Evolutionary conservation across 2,113 vertebrate genomes (phyloP).

Genomic region (Vanacampus margaritifer): DNA sequence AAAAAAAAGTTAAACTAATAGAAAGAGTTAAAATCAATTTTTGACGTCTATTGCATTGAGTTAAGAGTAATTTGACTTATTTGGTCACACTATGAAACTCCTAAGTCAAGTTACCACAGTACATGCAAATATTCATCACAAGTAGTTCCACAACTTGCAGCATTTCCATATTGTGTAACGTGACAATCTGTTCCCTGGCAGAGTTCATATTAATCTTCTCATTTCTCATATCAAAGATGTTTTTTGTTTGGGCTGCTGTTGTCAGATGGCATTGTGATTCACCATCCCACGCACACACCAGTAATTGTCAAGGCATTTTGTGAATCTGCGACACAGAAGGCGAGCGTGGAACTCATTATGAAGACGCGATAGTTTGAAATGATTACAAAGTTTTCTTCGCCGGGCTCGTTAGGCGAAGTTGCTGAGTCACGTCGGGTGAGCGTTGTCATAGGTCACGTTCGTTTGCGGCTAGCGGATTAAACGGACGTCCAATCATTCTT

Average conservation of each 20-base stretch:
- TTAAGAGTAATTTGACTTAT: no score
- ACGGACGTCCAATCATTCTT: slow-evolving; percentile 25
- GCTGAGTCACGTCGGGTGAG: slow-evolving; percentile 23
- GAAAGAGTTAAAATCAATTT: no score
- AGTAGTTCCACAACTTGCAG: neutral
- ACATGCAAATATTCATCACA: no score
- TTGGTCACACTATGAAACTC: no score
- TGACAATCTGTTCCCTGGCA: neutral
- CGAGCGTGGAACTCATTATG: slow-evolving; percentile 11
- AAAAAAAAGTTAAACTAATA: no score
- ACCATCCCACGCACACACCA: slow-evolving; percentile 22
- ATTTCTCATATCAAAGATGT: slow-evolving; percentile 32
- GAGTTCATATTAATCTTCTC: slow-evolving; percentile 28
- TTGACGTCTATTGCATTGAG: no score
- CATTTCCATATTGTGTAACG: slow-evolving; percentile 14
- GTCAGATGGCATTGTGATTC: slow-evolving; percentile 64
- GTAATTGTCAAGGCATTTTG: slow-evolving; percentile 41
- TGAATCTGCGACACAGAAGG: slow-evolving; percentile 25
- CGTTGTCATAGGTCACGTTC: slow-evolving; percentile 33
- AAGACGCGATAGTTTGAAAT: neutral
- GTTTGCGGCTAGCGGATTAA: slow-evolving; percentile 26
- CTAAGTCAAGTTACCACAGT: neutral
- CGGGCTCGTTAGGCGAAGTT: slow-evolving; percentile 24
- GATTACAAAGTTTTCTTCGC: neutral
- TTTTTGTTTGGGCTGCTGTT: slow-evolving; percentile 8